Base-by-base conservation (phyloP, 2,113 vertebrate species). In the Psilopogon haemacephalus region DNA sequence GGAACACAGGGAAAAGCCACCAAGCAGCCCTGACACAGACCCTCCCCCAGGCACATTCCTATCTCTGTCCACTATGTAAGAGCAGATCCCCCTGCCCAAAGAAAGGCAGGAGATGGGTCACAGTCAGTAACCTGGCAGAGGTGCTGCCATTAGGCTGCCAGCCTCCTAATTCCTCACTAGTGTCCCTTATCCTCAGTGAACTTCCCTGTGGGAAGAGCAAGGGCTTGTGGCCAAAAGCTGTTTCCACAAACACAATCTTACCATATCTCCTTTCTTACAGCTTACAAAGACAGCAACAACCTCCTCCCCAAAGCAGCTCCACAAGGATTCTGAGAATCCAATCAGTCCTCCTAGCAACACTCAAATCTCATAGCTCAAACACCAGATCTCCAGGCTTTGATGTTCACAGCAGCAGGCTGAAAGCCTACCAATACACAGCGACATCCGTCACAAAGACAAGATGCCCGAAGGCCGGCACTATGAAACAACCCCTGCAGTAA, bases 381-480 rank as follows among this genome's bases (percentile, higher is more conserved):
- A 44, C 27, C 20, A 62, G 14, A 65, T 50, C 48, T 69, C 30
- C 1, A 1, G 32, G n/a, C n/a, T 50, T 18, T 58, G 50, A 44
- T 0, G 0, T 8, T 40, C 23, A 15, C 46, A 77, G 72, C 46
- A 67, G 58, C 27, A 69, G 28, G 44, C 0, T 62, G 30, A 75
- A 71, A 89, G 23, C 18, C 24, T 1, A 0, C 5, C 32, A 56
- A 2, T 19, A 52, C 24, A 5, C 3, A 44, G 55, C 0, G 0
- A 46, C 35, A 30, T 28, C 28, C 30, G 16, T 59, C 60, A 15
- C 8, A 58, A 6, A 15, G 38, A 12, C 58, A 63, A 18, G 21
- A 28, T 18, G 37, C 32, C 37, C 23, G 48, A 20, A 67, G 30
- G 37, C 10, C 5, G 0, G 9, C 11, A 2, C 35, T 55, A 30